These are phyloP conservation scores for Argynnis bischoffii DNA, from an alignment of 2,888 invertebrate genomes.

Conservation along the genomic window DNA sequence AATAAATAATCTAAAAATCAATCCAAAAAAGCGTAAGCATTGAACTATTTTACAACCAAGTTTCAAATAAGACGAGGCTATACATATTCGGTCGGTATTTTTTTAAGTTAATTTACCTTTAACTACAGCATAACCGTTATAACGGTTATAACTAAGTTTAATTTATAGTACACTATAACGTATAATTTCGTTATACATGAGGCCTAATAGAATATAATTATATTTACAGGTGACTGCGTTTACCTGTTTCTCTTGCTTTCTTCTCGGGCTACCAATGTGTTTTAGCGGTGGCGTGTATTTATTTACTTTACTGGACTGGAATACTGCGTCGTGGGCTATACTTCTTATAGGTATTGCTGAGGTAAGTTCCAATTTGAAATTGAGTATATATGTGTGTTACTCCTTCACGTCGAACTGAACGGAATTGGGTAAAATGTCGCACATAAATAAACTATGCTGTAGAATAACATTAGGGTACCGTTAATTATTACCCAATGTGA, in stretches of 20 bases:
- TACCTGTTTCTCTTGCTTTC: constrained; percentile 85
- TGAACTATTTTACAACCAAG: too few relatives aligned
- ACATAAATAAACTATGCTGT: not conserved
- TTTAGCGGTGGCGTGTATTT: constrained; percentile 88
- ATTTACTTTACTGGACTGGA: constrained; percentile 88
- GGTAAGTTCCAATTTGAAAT: constrained; percentile 55
- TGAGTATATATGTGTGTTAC: not conserved
- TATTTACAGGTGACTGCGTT: constrained; percentile 80
- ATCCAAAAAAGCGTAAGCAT: too few relatives aligned
- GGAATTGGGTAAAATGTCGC: not conserved
- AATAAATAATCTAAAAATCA: too few relatives aligned
- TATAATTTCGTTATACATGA: too few relatives aligned
- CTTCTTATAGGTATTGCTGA: constrained; percentile 87
- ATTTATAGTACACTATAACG: too few relatives aligned
- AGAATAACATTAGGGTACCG: not conserved
- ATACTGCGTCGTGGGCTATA: constrained; percentile 89
- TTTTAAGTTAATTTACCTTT: too few relatives aligned
- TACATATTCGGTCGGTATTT: too few relatives aligned
- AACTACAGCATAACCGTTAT: too few relatives aligned
- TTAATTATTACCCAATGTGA: not conserved
- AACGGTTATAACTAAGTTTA: too few relatives aligned
- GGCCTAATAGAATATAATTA: not conserved
- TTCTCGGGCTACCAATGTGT: constrained; percentile 89
- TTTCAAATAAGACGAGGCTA: too few relatives aligned
- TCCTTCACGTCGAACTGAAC: not conserved